Conservation (phyloP, 1,140 invertebrate species). For the Zeugodacus cucurbitae region DNA sequence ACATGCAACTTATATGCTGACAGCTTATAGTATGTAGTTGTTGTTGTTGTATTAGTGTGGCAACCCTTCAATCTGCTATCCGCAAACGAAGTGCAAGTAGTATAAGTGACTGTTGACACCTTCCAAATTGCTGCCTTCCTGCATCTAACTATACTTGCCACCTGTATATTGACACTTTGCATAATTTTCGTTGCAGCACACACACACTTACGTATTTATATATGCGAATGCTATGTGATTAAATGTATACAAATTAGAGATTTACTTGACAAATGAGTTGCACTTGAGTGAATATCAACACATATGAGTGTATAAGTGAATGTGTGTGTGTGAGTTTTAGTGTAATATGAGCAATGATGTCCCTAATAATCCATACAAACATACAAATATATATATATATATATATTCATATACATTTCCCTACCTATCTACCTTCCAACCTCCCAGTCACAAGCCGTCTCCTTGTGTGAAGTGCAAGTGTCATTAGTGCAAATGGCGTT, state of each 20-base stretch:
- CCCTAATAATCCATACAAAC: neutral
- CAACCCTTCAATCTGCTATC: neutral
- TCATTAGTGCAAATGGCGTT: slow-evolving; percentile 1
- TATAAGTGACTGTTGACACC: slow-evolving; percentile 12
- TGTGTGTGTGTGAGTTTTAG: neutral
- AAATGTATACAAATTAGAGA: neutral
- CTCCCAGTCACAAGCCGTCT: neutral
- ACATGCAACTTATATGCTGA: neutral
- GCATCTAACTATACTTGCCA: neutral
- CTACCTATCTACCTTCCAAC: neutral
- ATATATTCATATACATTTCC: neutral
- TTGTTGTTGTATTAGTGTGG: neutral
- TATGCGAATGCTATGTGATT: neutral
- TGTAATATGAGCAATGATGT: neutral
- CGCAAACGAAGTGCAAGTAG: neutral
- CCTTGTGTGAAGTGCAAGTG: neutral
- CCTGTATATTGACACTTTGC: neutral
- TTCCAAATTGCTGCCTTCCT: neutral
- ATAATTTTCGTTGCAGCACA: neutral
- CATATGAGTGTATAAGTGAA: neutral
- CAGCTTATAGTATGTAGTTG: too few species aligned
- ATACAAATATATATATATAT: neutral
- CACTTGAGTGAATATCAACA: neutral
- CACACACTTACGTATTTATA: neutral
- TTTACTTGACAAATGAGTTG: slow-evolving; percentile 8